Conservation (phyloP, 1,140 invertebrate genomes). For the Camponotus floridanus region DNA sequence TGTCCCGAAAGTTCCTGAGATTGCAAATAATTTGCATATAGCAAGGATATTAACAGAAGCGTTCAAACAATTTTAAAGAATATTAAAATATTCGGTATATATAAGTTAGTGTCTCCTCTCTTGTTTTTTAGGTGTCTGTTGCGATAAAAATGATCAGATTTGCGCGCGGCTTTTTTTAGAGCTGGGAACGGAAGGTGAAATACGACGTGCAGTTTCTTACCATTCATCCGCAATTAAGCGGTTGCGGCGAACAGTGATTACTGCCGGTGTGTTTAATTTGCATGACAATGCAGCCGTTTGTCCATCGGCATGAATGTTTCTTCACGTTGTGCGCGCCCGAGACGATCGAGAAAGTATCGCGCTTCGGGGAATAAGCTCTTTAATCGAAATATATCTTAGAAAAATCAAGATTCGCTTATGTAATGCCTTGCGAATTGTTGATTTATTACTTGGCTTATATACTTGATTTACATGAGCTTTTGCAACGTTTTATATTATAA, state of each 20-base stretch:
- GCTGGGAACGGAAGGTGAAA: neutral
- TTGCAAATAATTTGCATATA: too few relatives aligned
- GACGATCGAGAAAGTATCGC: constrained; percentile 36
- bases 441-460: constrained; percentile 30
- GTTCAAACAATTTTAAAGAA: too few relatives aligned
- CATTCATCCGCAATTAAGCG: constrained; percentile 39
- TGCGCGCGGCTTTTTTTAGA: neutral
- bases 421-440: neutral
- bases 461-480: neutral
- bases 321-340: neutral
- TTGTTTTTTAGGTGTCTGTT: too few relatives aligned
- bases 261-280: constrained; percentile 43
- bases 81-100: too few relatives aligned
- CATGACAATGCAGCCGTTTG: constrained; percentile 36
- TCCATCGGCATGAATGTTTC: constrained; percentile 30
- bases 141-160: neutral
- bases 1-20: too few relatives aligned
- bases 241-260: constrained; percentile 18
- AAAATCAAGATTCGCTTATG: neutral
- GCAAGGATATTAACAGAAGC: too few relatives aligned
- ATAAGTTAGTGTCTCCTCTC: too few relatives aligned
- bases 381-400: constrained; percentile 43
- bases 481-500: neutral
- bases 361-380: constrained; percentile 58
- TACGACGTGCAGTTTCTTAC: neutral